phyloP scores from a whole-genome alignment of 2,113 vertebrate genomes.

The Corvus hawaiiensis region DNA sequence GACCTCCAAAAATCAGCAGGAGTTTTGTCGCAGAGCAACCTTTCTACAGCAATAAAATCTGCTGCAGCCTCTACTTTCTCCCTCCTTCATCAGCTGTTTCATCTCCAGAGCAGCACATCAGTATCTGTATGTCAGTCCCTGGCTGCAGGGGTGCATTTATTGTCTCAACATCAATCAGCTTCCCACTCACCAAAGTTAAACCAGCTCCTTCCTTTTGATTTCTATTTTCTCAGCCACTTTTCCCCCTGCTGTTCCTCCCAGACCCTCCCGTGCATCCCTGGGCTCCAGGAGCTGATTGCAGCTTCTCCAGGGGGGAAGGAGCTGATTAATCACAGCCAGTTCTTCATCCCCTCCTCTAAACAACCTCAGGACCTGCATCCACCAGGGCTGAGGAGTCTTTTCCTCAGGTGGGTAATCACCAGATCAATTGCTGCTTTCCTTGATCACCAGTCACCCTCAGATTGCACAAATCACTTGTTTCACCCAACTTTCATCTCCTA shows the following conservation, averaged over 20 bases:
- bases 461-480: not conserved
- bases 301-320: not conserved
- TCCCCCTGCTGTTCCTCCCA: not conserved
- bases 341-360: not conserved
- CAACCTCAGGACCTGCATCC: accelerated
- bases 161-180: not conserved
- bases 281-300: not conserved
- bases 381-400: not conserved
- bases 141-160: not conserved
- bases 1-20: not conserved
- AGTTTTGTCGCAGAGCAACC: not conserved
- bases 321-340: not conserved
- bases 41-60: not conserved
- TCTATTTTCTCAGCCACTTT: not conserved
- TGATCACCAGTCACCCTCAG: accelerated
- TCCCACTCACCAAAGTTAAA: not conserved
- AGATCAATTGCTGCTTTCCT: not conserved
- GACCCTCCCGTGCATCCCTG: not conserved
- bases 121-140: not conserved
- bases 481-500: not conserved
- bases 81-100: not conserved
- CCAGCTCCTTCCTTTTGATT: not conserved
- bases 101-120: not conserved
- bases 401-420: not conserved
- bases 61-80: not conserved